Evolutionary conservation across 2,113 vertebrate species (phyloP), one percentile per base, ranked within the genome.

Genomic region (Toxotes jaculatrix): DNA sequence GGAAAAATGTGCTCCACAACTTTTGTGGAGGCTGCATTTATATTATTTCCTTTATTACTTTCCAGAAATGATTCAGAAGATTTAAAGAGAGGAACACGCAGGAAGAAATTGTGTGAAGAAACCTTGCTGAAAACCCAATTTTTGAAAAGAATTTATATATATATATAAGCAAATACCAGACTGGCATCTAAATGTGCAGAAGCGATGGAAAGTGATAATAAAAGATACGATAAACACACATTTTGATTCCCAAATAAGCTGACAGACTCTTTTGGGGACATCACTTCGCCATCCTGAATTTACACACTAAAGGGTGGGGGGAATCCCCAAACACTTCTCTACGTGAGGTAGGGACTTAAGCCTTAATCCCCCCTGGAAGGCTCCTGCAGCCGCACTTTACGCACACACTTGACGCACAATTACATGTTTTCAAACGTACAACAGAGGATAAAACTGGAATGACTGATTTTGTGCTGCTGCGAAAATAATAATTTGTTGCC

Each of bases 401-500:
- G 73, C 82, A 64, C 76, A 72, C 84, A 82, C 74, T 82, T 86
- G 64, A 62, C 68, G 77, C 68, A 79, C 88, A 90, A 86, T 89
- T 87, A 86, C 87, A 85, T 59, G 83, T 90, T 86, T 86, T 76
- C 73, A 89, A 68, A 67, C 74, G 31, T 34, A 12, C 69, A 80
- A 67, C 76, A 65, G 62, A 42, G 67, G 79, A 82, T 75, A 42
- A 56, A 71, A 77, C 40, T 55, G 71, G 13, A 88, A 88, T 78
- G 76, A 76, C 59, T 77, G 80, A 77, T 85, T 79, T 59, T 45
- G 65, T 60, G 63, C 60, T 77, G 70, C 73, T 74, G 74, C 12
- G 56, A 87, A 90, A 89, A 86, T 77, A 89, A 87, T 82, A 82
- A 87, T 90, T 87, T 84, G 53, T 77, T 47, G 53, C 68, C 40